These are phyloP conservation scores for Lydus trimaculatus DNA, from an alignment of 2,888 invertebrate species.

Conservation along the genomic window DNA sequence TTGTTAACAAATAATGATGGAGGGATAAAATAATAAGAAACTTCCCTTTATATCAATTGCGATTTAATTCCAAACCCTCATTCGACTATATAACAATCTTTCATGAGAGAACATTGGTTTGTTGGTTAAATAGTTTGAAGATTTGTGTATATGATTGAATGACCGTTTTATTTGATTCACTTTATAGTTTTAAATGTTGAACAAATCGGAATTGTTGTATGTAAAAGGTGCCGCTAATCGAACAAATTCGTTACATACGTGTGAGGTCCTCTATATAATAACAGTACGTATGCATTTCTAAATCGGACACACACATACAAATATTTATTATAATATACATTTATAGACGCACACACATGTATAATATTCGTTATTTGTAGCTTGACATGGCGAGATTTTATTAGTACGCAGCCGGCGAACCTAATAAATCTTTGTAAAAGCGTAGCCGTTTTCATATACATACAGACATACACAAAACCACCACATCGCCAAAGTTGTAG, in stretches of 20 bases:
- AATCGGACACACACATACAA: slow-evolving; percentile 37
- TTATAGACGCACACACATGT: background rate
- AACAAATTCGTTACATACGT: slow-evolving; percentile 41
- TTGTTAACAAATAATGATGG: slow-evolving; percentile 6
- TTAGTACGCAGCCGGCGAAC: slow-evolving; percentile 47
- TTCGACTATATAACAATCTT: background rate
- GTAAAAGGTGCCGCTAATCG: slow-evolving; percentile 31
- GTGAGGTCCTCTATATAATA: slow-evolving; percentile 46
- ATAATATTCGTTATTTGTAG: slow-evolving; percentile 34
- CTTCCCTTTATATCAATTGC: slow-evolving; percentile 27
- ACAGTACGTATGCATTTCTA: slow-evolving; percentile 46
- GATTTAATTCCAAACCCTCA: slow-evolving; percentile 22
- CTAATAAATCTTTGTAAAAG: slow-evolving; percentile 49
- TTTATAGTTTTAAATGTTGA: background rate
- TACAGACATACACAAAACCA: slow-evolving; percentile 11
- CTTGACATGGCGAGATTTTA: slow-evolving; percentile 46
- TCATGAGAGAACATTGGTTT: background rate
- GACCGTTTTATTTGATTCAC: background rate
- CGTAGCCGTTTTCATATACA: slow-evolving; percentile 34
- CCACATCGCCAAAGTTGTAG: slow-evolving; percentile 27
- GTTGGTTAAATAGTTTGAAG: background rate
- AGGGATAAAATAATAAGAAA: slow-evolving; percentile 17
- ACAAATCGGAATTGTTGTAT: slow-evolving; percentile 19
- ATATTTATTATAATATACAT: slow-evolving; percentile 12
- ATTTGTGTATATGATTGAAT: background rate